Conservation (phyloP, 2,888 invertebrate genomes). For the Antheraea assamensis region DNA sequence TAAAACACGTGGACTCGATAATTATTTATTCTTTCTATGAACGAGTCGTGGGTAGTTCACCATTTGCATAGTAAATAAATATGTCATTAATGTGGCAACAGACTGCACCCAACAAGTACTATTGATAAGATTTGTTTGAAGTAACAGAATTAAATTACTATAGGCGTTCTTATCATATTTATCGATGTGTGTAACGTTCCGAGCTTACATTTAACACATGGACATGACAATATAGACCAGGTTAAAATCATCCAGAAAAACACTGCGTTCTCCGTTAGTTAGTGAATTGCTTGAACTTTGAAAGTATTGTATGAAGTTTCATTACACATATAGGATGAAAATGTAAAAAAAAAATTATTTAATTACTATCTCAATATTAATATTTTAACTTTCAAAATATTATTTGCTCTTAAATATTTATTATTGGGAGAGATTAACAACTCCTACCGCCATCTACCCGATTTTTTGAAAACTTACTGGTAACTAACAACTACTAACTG, state of each 20-base stretch:
- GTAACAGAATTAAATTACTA: constrained; percentile 55
- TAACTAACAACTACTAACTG: too few species aligned
- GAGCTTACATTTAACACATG: constrained; percentile 10
- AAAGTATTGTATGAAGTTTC: not conserved
- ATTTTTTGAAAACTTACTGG: not conserved
- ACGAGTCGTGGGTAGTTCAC: constrained; percentile 19
- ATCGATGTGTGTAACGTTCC: constrained; percentile 68
- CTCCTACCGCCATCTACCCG: not conserved
- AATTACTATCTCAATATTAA: not conserved
- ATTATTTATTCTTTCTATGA: not conserved
- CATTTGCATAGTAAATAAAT: constrained; percentile 17
- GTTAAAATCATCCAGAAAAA: not conserved
- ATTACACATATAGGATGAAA: not conserved
- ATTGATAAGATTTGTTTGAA: constrained; percentile 71
- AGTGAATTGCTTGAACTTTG: not conserved
- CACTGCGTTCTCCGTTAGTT: not conserved
- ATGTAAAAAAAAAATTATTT: not conserved
- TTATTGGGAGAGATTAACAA: not conserved
- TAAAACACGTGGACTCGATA: not conserved
- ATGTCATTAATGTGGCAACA: constrained; percentile 30
- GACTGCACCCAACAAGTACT: constrained; percentile 43
- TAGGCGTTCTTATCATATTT: constrained; percentile 69
- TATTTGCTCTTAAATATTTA: not conserved
- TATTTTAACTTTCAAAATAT: not conserved
- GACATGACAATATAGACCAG: not conserved